Percentiles rank a stretch among this genome's conserved stretches.
These are phyloP conservation scores for Propithecus coquereli DNA, from an alignment of 2,113 vertebrate genomes.

Conservation along the genomic window DNA sequence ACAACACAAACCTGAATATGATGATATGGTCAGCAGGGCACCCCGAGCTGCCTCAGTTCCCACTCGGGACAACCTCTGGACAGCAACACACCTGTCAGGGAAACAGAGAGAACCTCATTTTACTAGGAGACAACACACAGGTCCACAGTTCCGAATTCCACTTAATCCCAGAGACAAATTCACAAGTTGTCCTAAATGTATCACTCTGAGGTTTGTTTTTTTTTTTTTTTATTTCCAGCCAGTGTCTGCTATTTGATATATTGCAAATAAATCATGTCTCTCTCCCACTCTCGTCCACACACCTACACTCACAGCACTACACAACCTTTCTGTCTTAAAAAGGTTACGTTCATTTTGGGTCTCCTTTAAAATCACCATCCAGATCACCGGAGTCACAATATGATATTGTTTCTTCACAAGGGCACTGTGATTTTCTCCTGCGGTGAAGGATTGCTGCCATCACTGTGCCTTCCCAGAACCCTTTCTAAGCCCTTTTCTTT, in stretches of 20 bases:
- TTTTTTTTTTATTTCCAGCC: neutral
- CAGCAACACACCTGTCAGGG: neutral
- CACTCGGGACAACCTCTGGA: neutral
- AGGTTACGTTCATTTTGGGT: neutral
- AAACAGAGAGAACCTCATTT: neutral
- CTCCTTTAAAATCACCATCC: slow-evolving; percentile 10
- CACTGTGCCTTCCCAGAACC: neutral
- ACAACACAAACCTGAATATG: neutral
- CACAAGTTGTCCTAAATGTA: neutral
- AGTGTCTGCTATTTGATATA: neutral
- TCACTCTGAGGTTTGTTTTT: neutral
- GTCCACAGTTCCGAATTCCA: accelerated
- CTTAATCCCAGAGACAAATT: slow-evolving; percentile 28
- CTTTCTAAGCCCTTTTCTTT: slow-evolving; percentile 7
- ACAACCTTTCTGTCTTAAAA: neutral
- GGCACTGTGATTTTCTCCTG: neutral
- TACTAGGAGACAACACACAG: neutral
- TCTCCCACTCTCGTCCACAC: neutral
- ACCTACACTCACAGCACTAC: neutral
- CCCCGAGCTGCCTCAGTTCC: neutral
- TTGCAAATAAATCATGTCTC: neutral
- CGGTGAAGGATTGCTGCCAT: neutral
- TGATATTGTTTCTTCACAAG: neutral
- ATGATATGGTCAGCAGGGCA: slow-evolving; percentile 24
- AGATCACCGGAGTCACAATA: neutral